These are phyloP conservation scores for Apoderus coryli DNA, from an alignment of 2,888 invertebrate species.

Conservation along the genomic window DNA sequence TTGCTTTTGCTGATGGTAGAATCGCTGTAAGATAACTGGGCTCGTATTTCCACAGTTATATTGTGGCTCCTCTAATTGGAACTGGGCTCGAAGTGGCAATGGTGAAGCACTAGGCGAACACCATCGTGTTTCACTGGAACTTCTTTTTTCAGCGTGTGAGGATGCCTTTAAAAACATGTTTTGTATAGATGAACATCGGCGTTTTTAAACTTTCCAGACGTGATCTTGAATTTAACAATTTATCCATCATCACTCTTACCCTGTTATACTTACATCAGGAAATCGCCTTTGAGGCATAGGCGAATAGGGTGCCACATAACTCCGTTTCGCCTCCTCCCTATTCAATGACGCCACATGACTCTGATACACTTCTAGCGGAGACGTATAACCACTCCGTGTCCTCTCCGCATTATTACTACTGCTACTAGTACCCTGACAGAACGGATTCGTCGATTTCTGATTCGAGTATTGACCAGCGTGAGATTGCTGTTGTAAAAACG, in stretches of 20 bases:
- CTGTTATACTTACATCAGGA: no score
- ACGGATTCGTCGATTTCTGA: no score
- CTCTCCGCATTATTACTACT: neutral
- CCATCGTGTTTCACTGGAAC: slow-evolving; percentile 22
- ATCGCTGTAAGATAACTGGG: slow-evolving; percentile 62
- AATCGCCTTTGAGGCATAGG: slow-evolving; percentile 16
- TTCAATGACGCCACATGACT: slow-evolving; percentile 22
- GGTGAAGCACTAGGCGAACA: slow-evolving; percentile 31
- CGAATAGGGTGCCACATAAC: slow-evolving; percentile 13
- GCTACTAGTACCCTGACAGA: slow-evolving; percentile 7
- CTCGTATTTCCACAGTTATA: slow-evolving; percentile 52
- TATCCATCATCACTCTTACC: no score
- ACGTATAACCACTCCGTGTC: slow-evolving; percentile 21
- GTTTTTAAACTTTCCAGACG: no score
- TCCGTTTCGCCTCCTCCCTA: slow-evolving; percentile 12
- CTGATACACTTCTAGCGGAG: slow-evolving; percentile 27
- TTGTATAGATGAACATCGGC: no score
- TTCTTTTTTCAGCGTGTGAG: no score
- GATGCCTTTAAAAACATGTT: no score
- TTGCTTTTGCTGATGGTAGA: slow-evolving; percentile 66
- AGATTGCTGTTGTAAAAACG: slow-evolving; percentile 23
- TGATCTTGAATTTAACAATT: no score
- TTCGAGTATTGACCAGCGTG: no score
- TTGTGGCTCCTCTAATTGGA: slow-evolving; percentile 20
- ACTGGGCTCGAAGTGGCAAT: slow-evolving; percentile 29